Base-by-base conservation (phyloP, 2,797 vertebrate species). In the Artibeus lituratus region DNA sequence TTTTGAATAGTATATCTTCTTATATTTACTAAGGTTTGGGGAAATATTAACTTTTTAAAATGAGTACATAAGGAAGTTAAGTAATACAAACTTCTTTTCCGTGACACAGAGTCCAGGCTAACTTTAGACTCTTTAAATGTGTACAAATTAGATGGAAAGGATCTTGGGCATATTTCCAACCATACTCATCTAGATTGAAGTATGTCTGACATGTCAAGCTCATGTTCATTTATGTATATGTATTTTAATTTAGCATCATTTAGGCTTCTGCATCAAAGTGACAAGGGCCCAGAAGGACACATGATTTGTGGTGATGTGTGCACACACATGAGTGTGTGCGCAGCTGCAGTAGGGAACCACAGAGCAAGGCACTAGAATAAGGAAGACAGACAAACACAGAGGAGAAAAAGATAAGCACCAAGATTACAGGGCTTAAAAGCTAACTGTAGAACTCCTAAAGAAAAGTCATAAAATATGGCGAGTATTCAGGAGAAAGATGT, bases 41-140 rank as follows among this genome's bases (percentile, higher is more conserved):
- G 73, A 94, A 96, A 91, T 35, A 84, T 4, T 72, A 37, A 15
- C 4, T 39, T 88, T 87, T 4, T 19, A 3, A 86, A 86, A 80
- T 59, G 39, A 29, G 4, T n/a, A 29, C 10, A 87, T 26, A 49
- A 62, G 69, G 44, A 87, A 73, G 32, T 19, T 51, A 90, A 51
- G 32, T 62, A 78, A 95, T 94, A 11, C n/a, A 91, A 86, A 82
- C 87, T 90, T 70, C 16, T 88, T 89, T 87, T 72, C 72, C 65
- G 14, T 90, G n/a, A 81, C 94, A 86, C 44, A 93, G 85, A 94
- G 90, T 82, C 8, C 39, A 81, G 32, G 5, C 16, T 87, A 96
- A 88, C n/a, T 80, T 92, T 73, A 81, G 37, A 87, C 1, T 29
- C 12, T 37, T 67, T 81, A 82, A 65, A 73, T 85, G 39, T 91